These are phyloP conservation scores for Chloromyia formosa DNA, from an alignment of 2,888 invertebrate species.

Conservation along the genomic window DNA sequence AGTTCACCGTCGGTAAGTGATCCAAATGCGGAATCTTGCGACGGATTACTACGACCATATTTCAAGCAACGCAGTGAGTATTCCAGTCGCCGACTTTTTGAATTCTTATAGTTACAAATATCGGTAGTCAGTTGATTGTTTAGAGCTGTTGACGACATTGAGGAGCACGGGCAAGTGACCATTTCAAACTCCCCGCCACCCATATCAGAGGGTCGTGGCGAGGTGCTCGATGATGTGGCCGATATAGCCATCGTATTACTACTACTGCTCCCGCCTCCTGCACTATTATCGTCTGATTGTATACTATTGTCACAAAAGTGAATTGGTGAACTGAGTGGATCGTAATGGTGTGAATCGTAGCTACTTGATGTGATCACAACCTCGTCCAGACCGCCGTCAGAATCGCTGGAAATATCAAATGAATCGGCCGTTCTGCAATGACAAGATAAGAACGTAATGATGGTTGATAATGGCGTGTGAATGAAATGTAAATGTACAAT, in stretches of 20 bases:
- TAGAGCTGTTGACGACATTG: constrained; percentile 45
- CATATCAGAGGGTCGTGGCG: constrained; percentile 43
- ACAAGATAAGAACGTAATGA: neutral
- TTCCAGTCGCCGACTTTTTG: constrained; percentile 63
- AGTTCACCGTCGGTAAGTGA: constrained; percentile 64
- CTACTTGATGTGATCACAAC: constrained; percentile 60
- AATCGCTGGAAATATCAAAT: constrained; percentile 64
- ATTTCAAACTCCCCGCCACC: constrained; percentile 46
- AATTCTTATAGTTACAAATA: constrained; percentile 63
- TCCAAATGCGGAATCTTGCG: constrained; percentile 64
- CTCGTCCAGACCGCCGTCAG: constrained; percentile 63
- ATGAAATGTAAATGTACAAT: constrained; percentile 11
- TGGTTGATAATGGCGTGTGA: constrained; percentile 16
- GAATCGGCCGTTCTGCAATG: constrained; percentile 63
- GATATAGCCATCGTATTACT: constrained; percentile 45
- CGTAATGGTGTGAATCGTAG: constrained; percentile 57
- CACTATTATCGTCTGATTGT: constrained; percentile 61
- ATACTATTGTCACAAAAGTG: constrained; percentile 63
- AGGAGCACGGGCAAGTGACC: constrained; percentile 45
- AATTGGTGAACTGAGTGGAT: constrained; percentile 61
- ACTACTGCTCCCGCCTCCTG: constrained; percentile 50
- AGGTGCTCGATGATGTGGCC: constrained; percentile 48
- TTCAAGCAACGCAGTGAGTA: constrained; percentile 63
- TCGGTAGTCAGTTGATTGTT: constrained; percentile 63
- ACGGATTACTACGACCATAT: constrained; percentile 64